phyloP scores from a whole-genome alignment of 2,113 vertebrate species.

The Nerophis ophidion region DNA sequence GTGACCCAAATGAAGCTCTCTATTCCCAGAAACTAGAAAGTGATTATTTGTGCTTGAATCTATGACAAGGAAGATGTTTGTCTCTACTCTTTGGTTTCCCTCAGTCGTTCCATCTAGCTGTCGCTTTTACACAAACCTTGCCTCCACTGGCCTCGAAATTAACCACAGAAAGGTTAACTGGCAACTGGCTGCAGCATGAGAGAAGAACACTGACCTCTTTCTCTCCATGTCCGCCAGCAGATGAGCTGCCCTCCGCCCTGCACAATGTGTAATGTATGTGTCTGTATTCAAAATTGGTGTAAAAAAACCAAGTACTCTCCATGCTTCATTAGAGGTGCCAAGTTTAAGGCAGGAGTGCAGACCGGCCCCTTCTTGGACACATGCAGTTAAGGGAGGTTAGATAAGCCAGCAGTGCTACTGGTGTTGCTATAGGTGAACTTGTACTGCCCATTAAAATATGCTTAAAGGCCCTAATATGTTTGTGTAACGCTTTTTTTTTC shows the following conservation, averaged over 20 bases:
- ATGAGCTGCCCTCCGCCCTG: constrained; percentile 31
- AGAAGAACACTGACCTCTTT: constrained; percentile 57
- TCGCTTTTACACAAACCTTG: constrained; percentile 4
- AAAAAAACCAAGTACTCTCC: constrained; percentile 20
- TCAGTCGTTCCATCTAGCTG: constrained; percentile 7
- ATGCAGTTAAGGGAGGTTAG: constrained; percentile 8
- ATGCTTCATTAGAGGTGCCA: constrained; percentile 22
- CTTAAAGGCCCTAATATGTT: not conserved
- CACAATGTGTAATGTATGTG: not conserved
- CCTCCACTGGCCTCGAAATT: constrained; percentile 27
- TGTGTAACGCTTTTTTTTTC: not conserved
- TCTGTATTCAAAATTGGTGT: not conserved
- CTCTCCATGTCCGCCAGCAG: constrained; percentile 23
- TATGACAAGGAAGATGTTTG: constrained; percentile 7
- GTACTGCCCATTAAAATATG: not conserved
- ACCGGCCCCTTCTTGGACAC: constrained; percentile 16
- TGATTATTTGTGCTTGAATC: too few species aligned
- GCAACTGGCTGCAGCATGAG: constrained; percentile 31
- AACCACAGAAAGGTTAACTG: constrained; percentile 42
- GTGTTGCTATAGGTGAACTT: not conserved
- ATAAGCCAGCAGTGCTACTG: not conserved
- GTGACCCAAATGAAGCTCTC: too few species aligned
- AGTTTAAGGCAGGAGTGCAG: constrained; percentile 21
- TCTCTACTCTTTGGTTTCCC: constrained; percentile 13
- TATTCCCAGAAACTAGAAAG: too few species aligned